phyloP scores from a whole-genome alignment of 1,140 invertebrate genomes.

The Brachionus calyciflorus region DNA sequence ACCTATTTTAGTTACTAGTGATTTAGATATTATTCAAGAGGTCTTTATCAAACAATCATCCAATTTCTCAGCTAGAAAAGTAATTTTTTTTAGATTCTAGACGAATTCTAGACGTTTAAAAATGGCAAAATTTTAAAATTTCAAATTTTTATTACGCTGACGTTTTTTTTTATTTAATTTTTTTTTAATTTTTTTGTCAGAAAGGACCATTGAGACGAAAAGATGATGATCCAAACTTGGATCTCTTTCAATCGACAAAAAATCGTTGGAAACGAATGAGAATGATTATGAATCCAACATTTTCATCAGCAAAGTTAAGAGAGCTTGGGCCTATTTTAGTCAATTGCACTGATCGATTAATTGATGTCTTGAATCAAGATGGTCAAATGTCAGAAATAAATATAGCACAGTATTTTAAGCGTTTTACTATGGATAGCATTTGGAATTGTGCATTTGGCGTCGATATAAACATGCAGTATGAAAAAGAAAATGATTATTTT shows the following conservation, averaged over 20 bases:
- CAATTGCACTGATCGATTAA: slow-evolving; percentile 3
- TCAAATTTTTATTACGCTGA: no score
- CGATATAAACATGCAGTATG: slow-evolving; percentile 50
- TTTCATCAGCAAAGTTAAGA: slow-evolving; percentile 66
- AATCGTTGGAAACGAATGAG: slow-evolving; percentile 64
- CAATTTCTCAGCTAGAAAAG: slow-evolving; percentile 60
- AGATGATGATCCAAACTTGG: slow-evolving; percentile 44
- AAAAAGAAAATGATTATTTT: slow-evolving; percentile 55
- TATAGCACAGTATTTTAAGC: slow-evolving; percentile 48
- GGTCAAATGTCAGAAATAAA: neutral
- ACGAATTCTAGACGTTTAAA: no score
- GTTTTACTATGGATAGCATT: slow-evolving; percentile 39
- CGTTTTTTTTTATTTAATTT: no score
- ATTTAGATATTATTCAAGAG: slow-evolving; percentile 58
- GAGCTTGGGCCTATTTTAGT: slow-evolving; percentile 5
- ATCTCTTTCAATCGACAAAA: slow-evolving; percentile 54
- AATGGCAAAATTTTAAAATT: no score
- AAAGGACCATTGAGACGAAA: neutral
- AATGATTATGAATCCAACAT: slow-evolving; percentile 65
- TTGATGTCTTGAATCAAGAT: slow-evolving; percentile 19
- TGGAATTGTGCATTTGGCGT: slow-evolving; percentile 45
- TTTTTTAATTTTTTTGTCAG: neutral
- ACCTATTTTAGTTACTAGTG: slow-evolving; percentile 59
- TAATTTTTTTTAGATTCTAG: slow-evolving; percentile 47
- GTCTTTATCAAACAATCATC: slow-evolving; percentile 62